Conservation (phyloP, 37 sponge, comb jelly and placozoan genomes). For the Crambe crambe region DNA sequence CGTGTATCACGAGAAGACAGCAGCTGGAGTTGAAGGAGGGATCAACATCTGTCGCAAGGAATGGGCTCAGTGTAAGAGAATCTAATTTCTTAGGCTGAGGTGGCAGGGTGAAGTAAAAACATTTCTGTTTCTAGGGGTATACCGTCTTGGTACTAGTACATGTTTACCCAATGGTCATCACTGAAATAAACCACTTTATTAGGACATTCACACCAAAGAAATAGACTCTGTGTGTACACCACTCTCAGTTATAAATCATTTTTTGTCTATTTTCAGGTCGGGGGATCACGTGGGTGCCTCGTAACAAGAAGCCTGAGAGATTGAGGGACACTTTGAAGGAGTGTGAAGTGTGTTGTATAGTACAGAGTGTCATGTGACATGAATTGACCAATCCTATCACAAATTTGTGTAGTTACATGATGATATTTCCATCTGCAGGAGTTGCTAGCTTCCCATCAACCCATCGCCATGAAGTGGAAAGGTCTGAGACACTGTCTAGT, state of each 20-base stretch:
- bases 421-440: slow-evolving; percentile 48
- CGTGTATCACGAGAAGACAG: slow-evolving; percentile 47
- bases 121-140: too few species aligned
- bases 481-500: slow-evolving; percentile 42
- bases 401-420: not conserved
- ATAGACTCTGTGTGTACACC: too few species aligned
- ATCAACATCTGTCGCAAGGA: slow-evolving; percentile 15
- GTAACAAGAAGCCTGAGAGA: slow-evolving; percentile 55
- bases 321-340: slow-evolving; percentile 59
- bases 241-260: too few species aligned
- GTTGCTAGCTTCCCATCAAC: slow-evolving; percentile 23
- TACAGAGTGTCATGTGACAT: not conserved
- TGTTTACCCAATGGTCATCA: too few species aligned
- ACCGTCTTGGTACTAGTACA: too few species aligned
- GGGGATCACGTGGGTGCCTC: slow-evolving; percentile 58
- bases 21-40: not conserved
- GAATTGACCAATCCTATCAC: not conserved
- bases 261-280: too few species aligned
- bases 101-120: too few species aligned
- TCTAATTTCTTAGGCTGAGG: too few species aligned
- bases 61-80: slow-evolving; percentile 66
- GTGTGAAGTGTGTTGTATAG: too few species aligned
- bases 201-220: too few species aligned
- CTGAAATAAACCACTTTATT: too few species aligned
- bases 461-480: slow-evolving; percentile 51